These are phyloP conservation scores for Sceloporus undulatus DNA, from an alignment of 2,113 vertebrate species.

Conservation along the genomic window DNA sequence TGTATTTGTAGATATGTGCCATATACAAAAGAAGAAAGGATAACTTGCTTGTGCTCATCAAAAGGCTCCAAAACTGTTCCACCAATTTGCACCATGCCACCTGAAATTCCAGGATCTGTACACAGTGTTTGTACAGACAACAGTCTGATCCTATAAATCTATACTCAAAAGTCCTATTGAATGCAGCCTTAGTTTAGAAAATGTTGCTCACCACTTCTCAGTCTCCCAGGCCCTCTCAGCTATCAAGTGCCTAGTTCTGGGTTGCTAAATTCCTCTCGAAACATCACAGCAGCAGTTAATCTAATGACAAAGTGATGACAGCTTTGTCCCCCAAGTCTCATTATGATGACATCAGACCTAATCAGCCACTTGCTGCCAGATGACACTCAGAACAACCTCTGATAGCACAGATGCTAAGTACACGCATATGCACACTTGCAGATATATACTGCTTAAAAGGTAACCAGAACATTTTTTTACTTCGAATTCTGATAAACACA, in stretches of 20 bases:
- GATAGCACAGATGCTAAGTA: neutral
- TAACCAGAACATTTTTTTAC: conserved; percentile 12
- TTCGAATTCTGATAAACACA: neutral
- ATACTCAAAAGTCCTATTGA: neutral
- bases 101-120: neutral
- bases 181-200: conserved; percentile 16
- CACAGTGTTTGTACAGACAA: neutral
- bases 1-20: neutral
- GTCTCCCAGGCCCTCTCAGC: neutral
- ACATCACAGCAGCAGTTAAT: neutral
- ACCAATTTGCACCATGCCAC: neutral
- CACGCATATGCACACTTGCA: neutral
- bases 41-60: conserved; percentile 7
- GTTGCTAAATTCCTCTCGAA: neutral
- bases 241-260: neutral
- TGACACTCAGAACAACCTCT: neutral
- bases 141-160: neutral
- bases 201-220: neutral
- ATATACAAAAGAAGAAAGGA: neutral
- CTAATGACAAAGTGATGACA: neutral
- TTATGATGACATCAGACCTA: neutral
- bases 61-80: neutral
- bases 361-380: neutral
- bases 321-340: neutral
- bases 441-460: neutral